Conservation (phyloP, 2,888 invertebrate species). For the Nemurella pictetii region DNA sequence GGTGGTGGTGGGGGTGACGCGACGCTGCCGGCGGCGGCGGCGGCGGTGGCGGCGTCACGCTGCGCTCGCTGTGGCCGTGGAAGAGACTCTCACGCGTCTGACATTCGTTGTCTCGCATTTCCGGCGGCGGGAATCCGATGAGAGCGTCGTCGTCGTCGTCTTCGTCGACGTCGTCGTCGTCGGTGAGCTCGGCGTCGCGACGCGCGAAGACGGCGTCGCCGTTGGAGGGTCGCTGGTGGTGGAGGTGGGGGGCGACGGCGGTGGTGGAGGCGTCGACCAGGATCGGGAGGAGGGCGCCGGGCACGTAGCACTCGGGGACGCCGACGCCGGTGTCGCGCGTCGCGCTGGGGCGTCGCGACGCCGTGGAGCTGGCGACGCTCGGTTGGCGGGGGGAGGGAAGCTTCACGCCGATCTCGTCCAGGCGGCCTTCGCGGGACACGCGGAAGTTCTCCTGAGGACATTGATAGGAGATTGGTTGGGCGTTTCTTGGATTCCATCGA, state of each 20-base stretch:
- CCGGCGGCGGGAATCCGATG: constrained; percentile 50
- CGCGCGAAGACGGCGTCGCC: constrained; percentile 40
- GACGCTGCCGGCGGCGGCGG: constrained; percentile 46
- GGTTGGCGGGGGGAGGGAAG: constrained; percentile 47
- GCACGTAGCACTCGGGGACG: constrained; percentile 53
- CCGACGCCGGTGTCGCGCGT: constrained; percentile 32
- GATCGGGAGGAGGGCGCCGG: constrained; percentile 47
- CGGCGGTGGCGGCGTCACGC: constrained; percentile 51
- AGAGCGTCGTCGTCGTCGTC: constrained; percentile 38
- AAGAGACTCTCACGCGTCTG: constrained; percentile 83
- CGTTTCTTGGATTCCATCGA: too few species aligned
- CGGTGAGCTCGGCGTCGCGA: constrained; percentile 26
- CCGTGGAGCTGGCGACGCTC: constrained; percentile 48
- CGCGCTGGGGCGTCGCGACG: constrained; percentile 43
- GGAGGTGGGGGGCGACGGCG: constrained; percentile 26
- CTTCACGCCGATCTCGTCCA: constrained; percentile 65
- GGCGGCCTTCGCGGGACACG: constrained; percentile 77
- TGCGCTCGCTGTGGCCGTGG: constrained; percentile 51
- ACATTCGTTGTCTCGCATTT: constrained; percentile 75
- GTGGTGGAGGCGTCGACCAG: constrained; percentile 35
- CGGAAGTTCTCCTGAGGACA: constrained; percentile 68
- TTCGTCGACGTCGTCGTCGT: constrained; percentile 42
- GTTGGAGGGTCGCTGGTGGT: constrained; percentile 42
- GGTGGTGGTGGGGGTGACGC: constrained; percentile 33
- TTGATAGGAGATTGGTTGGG: too few species aligned